Percentiles rank a stretch among this genome's conserved stretches.
Evolutionary conservation across 2,113 vertebrate species (phyloP).

Genomic region (Sorex fumeus): DNA sequence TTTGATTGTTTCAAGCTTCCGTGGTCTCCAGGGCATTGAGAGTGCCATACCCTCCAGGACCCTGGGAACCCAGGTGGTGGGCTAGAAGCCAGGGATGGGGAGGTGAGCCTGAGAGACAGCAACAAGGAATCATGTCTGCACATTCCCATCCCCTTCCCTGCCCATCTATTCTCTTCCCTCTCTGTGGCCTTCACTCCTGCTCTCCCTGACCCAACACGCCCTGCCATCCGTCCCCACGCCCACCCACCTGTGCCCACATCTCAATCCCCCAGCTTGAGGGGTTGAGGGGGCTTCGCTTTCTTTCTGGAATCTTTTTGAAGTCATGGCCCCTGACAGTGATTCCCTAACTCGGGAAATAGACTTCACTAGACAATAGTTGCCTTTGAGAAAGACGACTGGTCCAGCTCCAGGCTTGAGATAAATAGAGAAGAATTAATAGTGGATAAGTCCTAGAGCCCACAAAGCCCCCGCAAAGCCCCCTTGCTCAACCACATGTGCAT

Average conservation of each 20-base stretch:
- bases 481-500: not conserved
- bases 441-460: not conserved
- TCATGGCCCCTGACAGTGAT: not conserved
- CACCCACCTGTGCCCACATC: not conserved
- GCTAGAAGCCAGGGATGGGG: not conserved
- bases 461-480: not conserved
- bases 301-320: not conserved
- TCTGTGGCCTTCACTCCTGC: not conserved
- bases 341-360: not conserved
- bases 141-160: not conserved
- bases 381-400: not conserved
- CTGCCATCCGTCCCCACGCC: not conserved
- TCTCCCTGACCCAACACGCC: not conserved
- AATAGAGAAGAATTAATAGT: not conserved
- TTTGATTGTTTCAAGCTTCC: conserved; percentile 1
- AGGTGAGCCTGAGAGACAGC: not conserved
- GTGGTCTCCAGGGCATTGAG: not conserved
- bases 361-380: not conserved
- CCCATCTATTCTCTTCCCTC: not conserved
- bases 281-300: not conserved
- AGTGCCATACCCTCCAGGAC: not conserved
- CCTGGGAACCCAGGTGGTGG: not conserved
- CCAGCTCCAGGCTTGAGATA: not conserved
- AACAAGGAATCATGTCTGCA: not conserved
- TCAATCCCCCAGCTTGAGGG: not conserved